Evolutionary conservation across 2,113 vertebrate species (phyloP), one percentile per base, ranked within the genome.

Genomic region (Zeus faber): DNA sequence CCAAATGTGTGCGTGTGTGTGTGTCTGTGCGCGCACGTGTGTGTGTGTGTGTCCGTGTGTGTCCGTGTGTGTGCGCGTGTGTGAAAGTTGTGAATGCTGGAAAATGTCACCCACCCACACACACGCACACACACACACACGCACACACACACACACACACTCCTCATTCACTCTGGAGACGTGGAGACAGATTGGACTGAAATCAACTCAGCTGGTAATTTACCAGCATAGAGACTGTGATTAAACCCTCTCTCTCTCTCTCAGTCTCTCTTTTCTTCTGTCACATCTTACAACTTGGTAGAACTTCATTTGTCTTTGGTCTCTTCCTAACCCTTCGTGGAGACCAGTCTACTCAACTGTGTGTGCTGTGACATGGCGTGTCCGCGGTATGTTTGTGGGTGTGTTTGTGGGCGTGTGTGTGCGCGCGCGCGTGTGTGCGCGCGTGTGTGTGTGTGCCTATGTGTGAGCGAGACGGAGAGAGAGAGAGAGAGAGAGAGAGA

Each of bases 141-240:
- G n/a, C n/a, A n/a, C n/a, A n/a, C n/a, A n/a, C n/a, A n/a, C 62
- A 68, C 11, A 2, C 44, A 2, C 55, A 47, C 48, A 49, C 6
- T n/a, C 54, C 54, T 48, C 58, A 67, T 58, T 43, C 58, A 49
- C 65, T 58, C 68, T 39, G 26, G 67, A 82, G 76, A 84, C 73
- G 23, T 10, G 57, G 65, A 78, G 74, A 81, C 79, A 80, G 74
- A 86, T 87, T 85, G 75, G 66, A 75, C 71, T 79, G 72, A 79
- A 87, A 84, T 88, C 75, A 82, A 76, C 71, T 68, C 71, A 83
- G 80, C n/a, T n/a, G n/a, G 75, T 85, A 76, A 85, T 84, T 84
- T 77, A 76, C 75, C 57, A 44, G 50, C 57, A 74, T 47, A 67
- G 55, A 81, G 80, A 74, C 72, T 71, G 67, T 77, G 73, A 85